These are phyloP conservation scores for Chirona hameri DNA, from an alignment of 2,888 invertebrate species.

Conservation along the genomic window DNA sequence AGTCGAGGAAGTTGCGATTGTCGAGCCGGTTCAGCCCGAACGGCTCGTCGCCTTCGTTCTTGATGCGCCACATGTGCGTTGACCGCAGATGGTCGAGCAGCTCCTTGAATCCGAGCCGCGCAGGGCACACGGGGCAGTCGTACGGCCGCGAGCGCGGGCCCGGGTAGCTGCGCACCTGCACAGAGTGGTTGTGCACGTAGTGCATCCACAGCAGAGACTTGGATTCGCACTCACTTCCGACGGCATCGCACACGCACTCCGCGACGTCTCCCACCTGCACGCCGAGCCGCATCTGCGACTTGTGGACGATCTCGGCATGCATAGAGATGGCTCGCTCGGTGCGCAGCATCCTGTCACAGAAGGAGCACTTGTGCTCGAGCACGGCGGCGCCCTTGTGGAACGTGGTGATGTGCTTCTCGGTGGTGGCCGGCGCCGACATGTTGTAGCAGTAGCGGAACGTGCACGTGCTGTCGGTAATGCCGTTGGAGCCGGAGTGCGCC, in stretches of 20 bases:
- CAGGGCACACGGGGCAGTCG: not conserved
- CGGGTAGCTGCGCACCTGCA: conserved; percentile 26
- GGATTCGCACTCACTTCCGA: not conserved
- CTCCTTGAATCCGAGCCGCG: not conserved
- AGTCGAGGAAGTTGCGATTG: not conserved
- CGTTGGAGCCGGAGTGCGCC: not conserved
- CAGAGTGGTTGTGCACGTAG: not conserved
- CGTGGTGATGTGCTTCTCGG: not conserved
- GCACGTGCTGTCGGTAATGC: not conserved
- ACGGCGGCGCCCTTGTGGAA: not conserved
- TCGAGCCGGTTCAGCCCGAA: not conserved
- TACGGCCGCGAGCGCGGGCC: not conserved
- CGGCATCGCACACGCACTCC: not conserved
- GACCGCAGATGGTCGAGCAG: not conserved
- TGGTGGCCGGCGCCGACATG: not conserved
- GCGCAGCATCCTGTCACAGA: not conserved
- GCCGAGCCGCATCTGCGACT: not conserved
- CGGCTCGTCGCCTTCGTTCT: not conserved
- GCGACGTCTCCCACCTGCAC: not conserved
- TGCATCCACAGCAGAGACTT: not conserved
- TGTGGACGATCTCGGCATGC: not conserved
- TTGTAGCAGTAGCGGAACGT: not conserved
- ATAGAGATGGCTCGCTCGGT: not conserved
- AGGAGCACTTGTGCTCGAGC: not conserved
- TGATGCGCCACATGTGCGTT: not conserved